Evolutionary conservation across 1,140 invertebrate genomes (phyloP).

Genomic region (Pantala flavescens): DNA sequence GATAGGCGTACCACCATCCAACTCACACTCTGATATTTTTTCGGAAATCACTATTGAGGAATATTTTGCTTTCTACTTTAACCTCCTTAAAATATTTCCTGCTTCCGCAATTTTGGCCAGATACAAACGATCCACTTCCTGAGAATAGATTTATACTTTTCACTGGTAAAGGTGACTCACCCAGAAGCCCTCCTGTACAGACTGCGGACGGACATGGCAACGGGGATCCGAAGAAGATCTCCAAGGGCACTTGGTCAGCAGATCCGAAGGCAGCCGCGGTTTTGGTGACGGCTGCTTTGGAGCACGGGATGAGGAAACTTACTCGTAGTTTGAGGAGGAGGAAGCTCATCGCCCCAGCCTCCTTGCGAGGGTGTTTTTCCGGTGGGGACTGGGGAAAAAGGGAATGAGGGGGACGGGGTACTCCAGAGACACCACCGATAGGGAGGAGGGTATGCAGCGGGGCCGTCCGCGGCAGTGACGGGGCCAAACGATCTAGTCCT

Average conservation of each 20-base stretch:
- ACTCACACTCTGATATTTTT: too few species aligned
- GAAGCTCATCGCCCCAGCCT: constrained; percentile 6
- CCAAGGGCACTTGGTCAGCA: neutral
- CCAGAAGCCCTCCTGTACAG: neutral
- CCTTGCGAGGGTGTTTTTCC: constrained; percentile 3
- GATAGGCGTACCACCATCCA: too few species aligned
- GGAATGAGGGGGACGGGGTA: neutral
- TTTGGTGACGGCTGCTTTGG: constrained; percentile 3
- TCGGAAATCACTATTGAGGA: too few species aligned
- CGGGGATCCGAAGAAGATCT: neutral
- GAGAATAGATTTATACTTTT: too few species aligned
- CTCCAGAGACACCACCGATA: neutral
- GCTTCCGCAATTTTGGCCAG: too few species aligned
- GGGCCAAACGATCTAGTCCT: constrained; percentile 7
- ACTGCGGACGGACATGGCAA: neutral
- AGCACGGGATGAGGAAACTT: neutral
- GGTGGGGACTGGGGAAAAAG: neutral
- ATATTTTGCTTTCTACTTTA: too few species aligned
- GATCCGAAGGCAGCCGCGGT: constrained; percentile 5
- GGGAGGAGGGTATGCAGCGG: constrained; percentile 1
- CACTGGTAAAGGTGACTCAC: neutral
- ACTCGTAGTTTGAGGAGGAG: neutral
- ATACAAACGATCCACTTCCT: too few species aligned
- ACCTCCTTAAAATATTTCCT: too few species aligned
- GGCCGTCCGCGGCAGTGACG: neutral